Base-by-base conservation (phyloP, 2,797 vertebrate species). In the Heteromormyrus szaboi region DNA sequence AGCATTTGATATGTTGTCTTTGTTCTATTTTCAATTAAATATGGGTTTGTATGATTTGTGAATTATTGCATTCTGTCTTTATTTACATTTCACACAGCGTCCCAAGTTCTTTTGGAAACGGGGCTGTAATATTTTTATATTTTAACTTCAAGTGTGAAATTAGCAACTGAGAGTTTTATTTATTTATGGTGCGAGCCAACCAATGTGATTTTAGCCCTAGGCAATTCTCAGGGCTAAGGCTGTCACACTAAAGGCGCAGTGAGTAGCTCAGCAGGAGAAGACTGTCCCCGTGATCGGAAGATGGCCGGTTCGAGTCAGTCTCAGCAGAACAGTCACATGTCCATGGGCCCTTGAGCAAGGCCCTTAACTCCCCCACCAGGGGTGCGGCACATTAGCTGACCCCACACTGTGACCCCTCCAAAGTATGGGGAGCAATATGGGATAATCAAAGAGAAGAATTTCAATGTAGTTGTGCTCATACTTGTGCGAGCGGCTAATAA, bases 91-190 rank as follows among this genome's bases (percentile, higher is more conserved):
- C 19, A 54, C 53, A 54, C 14, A 56, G 19, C 17, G 2, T 56
- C 54, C 5, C 19, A n/a, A 56, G 17, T n/a, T 56, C 25, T n/a
- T 56, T 56, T 56, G 54, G 54, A n/a, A 56, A n/a, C 6, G 2
- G 19, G 54, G 54, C n/a, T 56, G 19, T n/a, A 7, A 25, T 62
- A 62, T 62, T 62, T 62, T 25, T 62, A 62, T 68, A 92, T 79
- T 91, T 89, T 90, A 93, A 94, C 59, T 88, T 89, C 90, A 93
- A 93, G 91, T 93, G 92, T 93, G 94, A 92, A 89, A 93, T 93
- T 91, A 93, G 92, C 59, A 89, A 91, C 94, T 93, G 90, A 92
- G 93, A 89, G 90, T 90, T 89, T 93, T 56, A 92, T 93, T 93
- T 94, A 93, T 93, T 94, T 90, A 92, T 93, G 86, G 90, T 91